phyloP scores from a whole-genome alignment of 2,797 vertebrate genomes.

The Podarcis lilfordi region DNA sequence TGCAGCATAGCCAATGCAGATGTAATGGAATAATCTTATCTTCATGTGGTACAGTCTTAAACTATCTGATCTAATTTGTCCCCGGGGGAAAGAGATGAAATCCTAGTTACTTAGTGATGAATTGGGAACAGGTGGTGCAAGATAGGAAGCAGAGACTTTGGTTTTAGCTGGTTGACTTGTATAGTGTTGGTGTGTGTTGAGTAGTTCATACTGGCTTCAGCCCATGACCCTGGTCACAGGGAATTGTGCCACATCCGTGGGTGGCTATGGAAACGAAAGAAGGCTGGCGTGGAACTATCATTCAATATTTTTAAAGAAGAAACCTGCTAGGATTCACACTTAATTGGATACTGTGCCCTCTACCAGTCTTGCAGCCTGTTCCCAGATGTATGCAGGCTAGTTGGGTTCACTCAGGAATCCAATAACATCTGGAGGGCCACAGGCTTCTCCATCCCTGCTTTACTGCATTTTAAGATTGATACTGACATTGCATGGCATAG shows the following conservation, averaged over 20 bases:
- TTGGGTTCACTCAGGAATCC: not conserved
- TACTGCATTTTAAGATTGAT: not conserved
- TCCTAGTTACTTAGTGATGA: not conserved
- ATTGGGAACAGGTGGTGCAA: not conserved
- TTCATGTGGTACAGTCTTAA: not conserved
- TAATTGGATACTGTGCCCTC: not conserved
- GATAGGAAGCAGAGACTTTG: not conserved
- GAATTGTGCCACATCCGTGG: not conserved
- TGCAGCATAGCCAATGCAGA: not conserved
- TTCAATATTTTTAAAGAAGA: not conserved
- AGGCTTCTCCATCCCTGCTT: not conserved
- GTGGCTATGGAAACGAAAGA: not conserved
- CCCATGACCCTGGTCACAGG: not conserved
- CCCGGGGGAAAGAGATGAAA: not conserved
- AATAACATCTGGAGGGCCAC: no score
- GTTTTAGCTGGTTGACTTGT: not conserved
- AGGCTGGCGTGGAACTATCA: not conserved
- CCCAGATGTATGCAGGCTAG: not conserved
- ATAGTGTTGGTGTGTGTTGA: not conserved
- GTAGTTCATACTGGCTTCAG: not conserved
- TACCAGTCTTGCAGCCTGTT: not conserved
- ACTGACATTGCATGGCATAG: not conserved
- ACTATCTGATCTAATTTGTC: constrained; percentile 5
- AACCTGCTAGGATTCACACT: not conserved
- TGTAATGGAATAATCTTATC: not conserved